Base-by-base conservation (phyloP, 1,140 invertebrate genomes). In the Drosophila prosaltans region DNA sequence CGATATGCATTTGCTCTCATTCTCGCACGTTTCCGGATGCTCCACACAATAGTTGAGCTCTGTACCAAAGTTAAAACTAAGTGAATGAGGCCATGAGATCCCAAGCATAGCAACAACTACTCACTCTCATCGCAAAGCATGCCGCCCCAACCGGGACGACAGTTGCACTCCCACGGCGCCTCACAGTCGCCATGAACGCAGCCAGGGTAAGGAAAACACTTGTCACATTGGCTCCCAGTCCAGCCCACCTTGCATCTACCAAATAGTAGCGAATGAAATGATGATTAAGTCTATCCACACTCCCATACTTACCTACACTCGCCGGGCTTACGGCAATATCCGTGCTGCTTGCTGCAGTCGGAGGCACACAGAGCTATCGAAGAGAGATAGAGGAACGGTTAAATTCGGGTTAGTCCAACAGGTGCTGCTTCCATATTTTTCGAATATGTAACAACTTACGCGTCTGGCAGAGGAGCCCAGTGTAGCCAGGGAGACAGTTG, bases 111-210 rank as follows among this genome's bases (percentile, higher is more conserved):
- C 28, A 30, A 0, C 28, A 54, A 6, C 32, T 36, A 80, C 78
- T 81, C 55, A 92, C 95, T 97, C 95, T 97, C 96, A 90, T 97
- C 96, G 92, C 97, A 98, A 0, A 98, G 94, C 93, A 97, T 96
- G 59, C 97, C 97, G 21, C 97, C 96, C 97, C 97, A 98, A 55
- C 97, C 97, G 0, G 95, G 94, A 72, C 95, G 94, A 91, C 97
- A 98, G 80, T 95, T 95, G 90, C 97, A 98, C 88, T 97, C 96
- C 97, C 97, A 98, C n/a, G 97, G 97, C 30, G 95, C 94, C 82
- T 95, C 95, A 91, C 97, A 98, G 43, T 94, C 93, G 11, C 97
- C 97, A 91, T 98, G 95, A 40, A 95, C 95, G 85, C 97, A 98
- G 51, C 97, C 97, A 0, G 97, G 97, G 92, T 98, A 98, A 0